Evolutionary conservation across 2,113 vertebrate genomes (phyloP), one percentile per base, ranked within the genome.

Genomic region (Cebus imitator): DNA sequence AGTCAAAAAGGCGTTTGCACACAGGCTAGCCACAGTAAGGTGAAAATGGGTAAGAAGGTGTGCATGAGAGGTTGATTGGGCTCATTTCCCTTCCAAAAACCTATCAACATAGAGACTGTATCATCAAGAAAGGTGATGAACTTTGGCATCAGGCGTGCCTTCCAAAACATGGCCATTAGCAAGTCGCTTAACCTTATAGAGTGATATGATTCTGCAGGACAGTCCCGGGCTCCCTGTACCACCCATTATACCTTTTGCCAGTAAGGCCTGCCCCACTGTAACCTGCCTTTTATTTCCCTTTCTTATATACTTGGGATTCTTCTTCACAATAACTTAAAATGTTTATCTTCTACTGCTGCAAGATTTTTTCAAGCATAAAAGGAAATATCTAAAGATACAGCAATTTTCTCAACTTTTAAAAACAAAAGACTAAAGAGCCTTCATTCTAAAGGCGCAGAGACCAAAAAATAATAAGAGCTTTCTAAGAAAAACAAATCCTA

Each of bases 401-500:
- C 7, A 73, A 37, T 27, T 89, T 70, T 89, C 68, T 79, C 32
- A 81, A 11, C 1, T 40, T 86, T 68, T 45, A 50, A 72, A 85
- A 70, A 66, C 25, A 66, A 73, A 85, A 92, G 32, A 73, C 14
- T 61, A 75, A 52, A 37, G 40, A 5, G 8, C 57, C 8, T 70
- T 95, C 58, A 30, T 75, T 90, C 23, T 48, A 70, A 83, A 94
- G 37, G 13, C 66, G n/a, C 50, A 57, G 37, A 1, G 11, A 87
- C 52, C 40, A 86, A 91, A 93, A 66, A 45, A 87, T 12, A 32
- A 45, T 32, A 68, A 35, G 37, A 92, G 80, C 9, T 66, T 85
- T 52, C n/a, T 76, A 90, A 90, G 79, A 55, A 79, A 90, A 93
- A 92, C 70, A 92, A 87, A 50, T 68, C 18, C 55, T 73, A 4